Conservation (phyloP, 1,140 invertebrate species). For the Mizuhopecten yessoensis region DNA sequence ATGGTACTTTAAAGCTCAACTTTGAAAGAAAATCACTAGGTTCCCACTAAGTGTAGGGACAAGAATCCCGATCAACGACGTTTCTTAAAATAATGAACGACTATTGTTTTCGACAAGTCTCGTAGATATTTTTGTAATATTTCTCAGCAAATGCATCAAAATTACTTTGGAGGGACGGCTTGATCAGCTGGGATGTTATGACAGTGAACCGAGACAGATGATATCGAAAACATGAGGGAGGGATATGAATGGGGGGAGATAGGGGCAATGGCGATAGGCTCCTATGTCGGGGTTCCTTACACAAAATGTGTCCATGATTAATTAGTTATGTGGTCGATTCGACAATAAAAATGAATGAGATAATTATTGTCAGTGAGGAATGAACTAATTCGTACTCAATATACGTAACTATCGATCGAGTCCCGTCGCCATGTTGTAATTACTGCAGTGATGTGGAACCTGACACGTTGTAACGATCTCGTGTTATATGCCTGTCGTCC, state of each 20-base stretch:
- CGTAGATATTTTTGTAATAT: background rate
- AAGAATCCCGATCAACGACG: background rate
- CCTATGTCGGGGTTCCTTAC: background rate
- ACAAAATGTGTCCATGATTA: background rate
- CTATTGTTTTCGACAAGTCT: conserved; percentile 3
- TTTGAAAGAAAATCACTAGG: conserved; percentile 1
- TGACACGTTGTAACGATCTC: background rate
- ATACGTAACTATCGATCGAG: conserved; percentile 12
- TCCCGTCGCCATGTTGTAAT: background rate
- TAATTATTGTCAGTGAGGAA: background rate
- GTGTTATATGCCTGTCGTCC: background rate
- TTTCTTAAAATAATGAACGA: conserved; percentile 2
- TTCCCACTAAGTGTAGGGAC: background rate
- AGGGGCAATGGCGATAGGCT: background rate
- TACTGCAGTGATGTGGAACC: background rate
- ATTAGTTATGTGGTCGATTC: background rate
- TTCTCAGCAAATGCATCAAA: background rate
- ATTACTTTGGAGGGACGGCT: background rate
- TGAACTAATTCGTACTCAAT: background rate
- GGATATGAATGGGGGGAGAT: background rate
- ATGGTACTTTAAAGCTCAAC: background rate
- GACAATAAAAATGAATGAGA: too few relatives aligned
- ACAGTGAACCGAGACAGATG: background rate
- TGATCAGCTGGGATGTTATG: background rate
- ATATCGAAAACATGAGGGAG: background rate